Evolutionary conservation across 2,888 invertebrate species (phyloP), one percentile per base, ranked within the genome.

Genomic region (Druceiella hillmani): DNA sequence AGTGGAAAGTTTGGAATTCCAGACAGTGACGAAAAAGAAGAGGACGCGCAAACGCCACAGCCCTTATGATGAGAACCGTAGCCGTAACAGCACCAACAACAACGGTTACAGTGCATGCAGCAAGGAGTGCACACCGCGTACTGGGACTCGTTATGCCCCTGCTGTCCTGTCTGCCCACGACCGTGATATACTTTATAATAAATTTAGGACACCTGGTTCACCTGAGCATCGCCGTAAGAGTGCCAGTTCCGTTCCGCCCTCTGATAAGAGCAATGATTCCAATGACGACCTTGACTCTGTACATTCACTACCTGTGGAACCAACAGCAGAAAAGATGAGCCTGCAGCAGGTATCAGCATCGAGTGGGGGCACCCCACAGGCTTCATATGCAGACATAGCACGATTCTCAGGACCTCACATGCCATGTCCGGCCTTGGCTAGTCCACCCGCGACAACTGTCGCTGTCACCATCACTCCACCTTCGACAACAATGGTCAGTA

Each of bases 311-410:
- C 88, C 88, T 15, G 78, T 83, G 30, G 73, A 74, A 33, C 45
- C 48, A 13, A 41, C 51, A 25, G 46, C 43, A 41, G 38, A 48
- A 43, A 50, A 43, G 33, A 29, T 35, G 27, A 40, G 30, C 47
- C 41, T 45, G 48, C 48, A 38, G 33, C 48, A 44, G 48, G 45
- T 46, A 50, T 36, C 61, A 50, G 46, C 54, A 48, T 51, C 61
- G 47, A 52, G 64, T 53, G 50, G 68, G 55, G 60, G 60, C 38
- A 61, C 74, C 24, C 71, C 71, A 9, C 71, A 70, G 53, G 78
- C 76, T 29, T 87, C 87, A 9, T 90, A 89, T 65, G 89, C 89
- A 1, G 89, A 88, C 55, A 89, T 89, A 53, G 83, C 88, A 34
- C 77, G 83, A 49, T n/a, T n/a, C n/a, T n/a, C n/a, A n/a, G n/a